Base-by-base conservation (phyloP, 2,888 invertebrate species). In the Deilephila porcellus region DNA sequence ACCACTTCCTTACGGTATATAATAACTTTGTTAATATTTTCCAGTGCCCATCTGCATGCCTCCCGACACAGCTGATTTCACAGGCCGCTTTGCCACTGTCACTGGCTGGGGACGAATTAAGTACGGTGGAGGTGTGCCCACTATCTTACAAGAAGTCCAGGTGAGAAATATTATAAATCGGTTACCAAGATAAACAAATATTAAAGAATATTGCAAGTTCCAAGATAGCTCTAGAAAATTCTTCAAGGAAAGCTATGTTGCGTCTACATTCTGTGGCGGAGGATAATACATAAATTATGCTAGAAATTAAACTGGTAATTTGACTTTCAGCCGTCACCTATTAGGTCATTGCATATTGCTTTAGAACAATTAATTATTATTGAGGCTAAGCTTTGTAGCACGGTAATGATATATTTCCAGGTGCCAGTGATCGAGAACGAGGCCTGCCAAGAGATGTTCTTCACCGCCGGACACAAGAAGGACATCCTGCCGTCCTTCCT, bases 361-460 rank as follows among this genome's bases (percentile, higher is more conserved):
- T 25, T 25, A 25, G 25, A 25, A 25, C 25, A 25, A 25, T 25
- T 25, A 25, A 25, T 25, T 25, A 25, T 25, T 25, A 25, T 25
- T 25, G 25, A 25, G 25, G 25, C 25, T 25, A 25, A 25, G 25
- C 25, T 25, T 25, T 25, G 25, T 25, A 25, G 25, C 25, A 25
- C 25, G 25, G n/a, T n/a, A n/a, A 14, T 11, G 14, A 29, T 7
- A 70, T 70, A 3, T 37, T 88, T 86, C 19, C 93, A 97, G 95
- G 98, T 98, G 34, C 98, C 98, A 56, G 97, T 98, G 76, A 98
- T 98, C 93, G 98, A 98, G 87, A 98, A 98, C 90, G 96, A 96
- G 78, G 97, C 98, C 17, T 98, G 98, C 87, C 98, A 98, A 88
- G 97, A 98, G 88, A 98, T 98, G 98, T 98, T 98, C 95, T 96